Base-by-base conservation (phyloP, 2,797 vertebrate species). In the Poeciliopsis infans region DNA sequence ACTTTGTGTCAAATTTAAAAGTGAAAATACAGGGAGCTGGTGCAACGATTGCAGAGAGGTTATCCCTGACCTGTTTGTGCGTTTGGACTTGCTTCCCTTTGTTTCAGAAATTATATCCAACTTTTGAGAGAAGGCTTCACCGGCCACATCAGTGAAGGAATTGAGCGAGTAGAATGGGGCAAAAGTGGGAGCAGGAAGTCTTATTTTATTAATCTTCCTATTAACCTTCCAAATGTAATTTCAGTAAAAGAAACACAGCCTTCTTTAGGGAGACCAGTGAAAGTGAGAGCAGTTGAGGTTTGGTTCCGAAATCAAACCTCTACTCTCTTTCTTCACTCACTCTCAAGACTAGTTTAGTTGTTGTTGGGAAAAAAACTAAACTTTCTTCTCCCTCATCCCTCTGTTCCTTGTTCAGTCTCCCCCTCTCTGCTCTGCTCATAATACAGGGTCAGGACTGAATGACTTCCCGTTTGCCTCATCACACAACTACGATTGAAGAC, bases 261-360 rank as follows among this genome's bases (percentile, higher is more conserved):
- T 80, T 81, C 64, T 86, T 88, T 84, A 79, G 90, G 84, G 78
- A 66, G 77, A 82, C 53, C 74, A 83, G 86, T 28, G 41, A 75
- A 76, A 83, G 74, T 28, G 23, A 81, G 77, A 36, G 75, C 75
- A 75, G 61, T 43, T 76, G 77, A 86, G 55, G 68, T 41, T 53
- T 49, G 59, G 88, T 87, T 78, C 47, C 53, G 77, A 76, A 87
- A 86, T 85, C 78, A 86, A 78, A 90, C 91, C 87, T 92, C 76
- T 75, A 68, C 46, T 86, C 57, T 39, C 68, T 80, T 69, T 55
- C 70, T 77, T 70, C 13, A 39, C 74, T 82, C 49, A 18, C 85
- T 75, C 49, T 41, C 23, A 80, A 78, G 86, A 83, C 68, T 2
- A 80, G 73, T 74, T 85, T 59, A 74, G 74, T 64, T 74, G 77